These are phyloP conservation scores for Drosophila borealis DNA, from an alignment of 2,888 invertebrate genomes.

Conservation along the genomic window DNA sequence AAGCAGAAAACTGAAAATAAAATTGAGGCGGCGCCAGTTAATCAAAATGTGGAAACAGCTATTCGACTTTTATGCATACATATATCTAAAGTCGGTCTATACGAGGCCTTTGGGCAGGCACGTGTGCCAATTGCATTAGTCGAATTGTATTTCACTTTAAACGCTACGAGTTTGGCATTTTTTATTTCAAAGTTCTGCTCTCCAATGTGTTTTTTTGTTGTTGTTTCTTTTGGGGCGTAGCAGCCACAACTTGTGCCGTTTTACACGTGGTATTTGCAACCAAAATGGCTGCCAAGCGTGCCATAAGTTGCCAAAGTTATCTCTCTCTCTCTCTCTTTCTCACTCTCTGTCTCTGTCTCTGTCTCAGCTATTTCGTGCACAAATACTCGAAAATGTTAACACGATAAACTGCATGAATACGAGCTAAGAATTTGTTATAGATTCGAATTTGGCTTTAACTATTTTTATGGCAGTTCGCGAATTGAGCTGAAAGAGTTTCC, in stretches of 20 bases:
- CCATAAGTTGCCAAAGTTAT: constrained; percentile 24
- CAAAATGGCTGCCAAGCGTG: constrained; percentile 59
- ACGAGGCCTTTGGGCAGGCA: constrained; percentile 18
- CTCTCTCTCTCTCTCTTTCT: not conserved
- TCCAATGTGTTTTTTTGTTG: no score
- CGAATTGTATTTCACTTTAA: constrained; percentile 74
- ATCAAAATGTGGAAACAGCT: constrained; percentile 31
- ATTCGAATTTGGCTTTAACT: constrained; percentile 35
- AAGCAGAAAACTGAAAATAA: not conserved
- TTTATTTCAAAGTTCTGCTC: constrained; percentile 48
- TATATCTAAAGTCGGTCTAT: constrained; percentile 16
- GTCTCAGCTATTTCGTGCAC: not conserved
- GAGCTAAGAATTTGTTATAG: constrained; percentile 32
- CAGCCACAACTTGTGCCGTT: constrained; percentile 39
- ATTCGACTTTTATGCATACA: constrained; percentile 2
- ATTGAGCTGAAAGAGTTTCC: constrained; percentile 34
- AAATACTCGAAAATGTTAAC: constrained; percentile 31
- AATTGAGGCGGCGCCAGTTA: constrained; percentile 11
- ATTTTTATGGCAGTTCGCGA: constrained; percentile 47
- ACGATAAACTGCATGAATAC: constrained; percentile 32
- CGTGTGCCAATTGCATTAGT: constrained; percentile 75
- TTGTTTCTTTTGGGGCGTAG: constrained; percentile 22
- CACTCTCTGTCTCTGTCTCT: not conserved
- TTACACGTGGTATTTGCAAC: constrained; percentile 52
- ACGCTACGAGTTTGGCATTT: constrained; percentile 64